Conservation (phyloP, 2,888 invertebrate species). For the Chrysolina haemoptera region DNA sequence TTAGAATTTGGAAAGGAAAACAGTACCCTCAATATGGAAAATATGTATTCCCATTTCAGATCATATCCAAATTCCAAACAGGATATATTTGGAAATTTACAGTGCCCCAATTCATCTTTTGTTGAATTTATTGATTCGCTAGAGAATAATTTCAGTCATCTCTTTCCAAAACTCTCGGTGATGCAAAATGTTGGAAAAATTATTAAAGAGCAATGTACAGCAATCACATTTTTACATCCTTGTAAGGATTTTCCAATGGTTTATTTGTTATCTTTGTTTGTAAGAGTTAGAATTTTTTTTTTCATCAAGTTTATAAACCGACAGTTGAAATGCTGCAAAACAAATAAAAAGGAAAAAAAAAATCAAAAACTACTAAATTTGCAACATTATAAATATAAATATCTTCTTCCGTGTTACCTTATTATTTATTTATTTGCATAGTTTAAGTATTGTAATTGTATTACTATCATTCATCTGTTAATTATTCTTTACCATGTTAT, state of each 20-base stretch:
- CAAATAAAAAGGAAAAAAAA: too few relatives aligned
- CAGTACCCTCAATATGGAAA: background rate
- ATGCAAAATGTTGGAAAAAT: constrained; percentile 15
- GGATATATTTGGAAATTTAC: constrained; percentile 1
- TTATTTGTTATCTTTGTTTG: background rate
- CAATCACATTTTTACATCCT: constrained; percentile 4
- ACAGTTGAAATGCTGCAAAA: too few relatives aligned
- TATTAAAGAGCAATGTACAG: constrained; percentile 3
- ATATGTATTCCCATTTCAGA: constrained; percentile 11
- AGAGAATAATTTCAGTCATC: constrained; percentile 11
- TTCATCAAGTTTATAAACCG: too few relatives aligned
- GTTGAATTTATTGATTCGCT: background rate
- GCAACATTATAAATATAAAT: too few relatives aligned
- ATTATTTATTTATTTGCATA: too few relatives aligned
- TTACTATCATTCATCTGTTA: too few relatives aligned
- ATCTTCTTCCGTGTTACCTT: too few relatives aligned
- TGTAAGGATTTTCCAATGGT: constrained; percentile 5
- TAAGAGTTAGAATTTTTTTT: background rate
- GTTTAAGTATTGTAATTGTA: too few relatives aligned
- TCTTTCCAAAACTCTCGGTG: constrained; percentile 15
- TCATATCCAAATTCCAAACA: constrained; percentile 7
- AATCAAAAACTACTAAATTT: too few relatives aligned
- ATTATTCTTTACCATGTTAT: too few relatives aligned
- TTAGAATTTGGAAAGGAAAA: background rate
- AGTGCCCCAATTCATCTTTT: background rate